A percentile compares a stretch with the other conserved stretches of the same genome.
Evolutionary conservation across 2,113 vertebrate species (phyloP).

Genomic region (Galbula dea): DNA sequence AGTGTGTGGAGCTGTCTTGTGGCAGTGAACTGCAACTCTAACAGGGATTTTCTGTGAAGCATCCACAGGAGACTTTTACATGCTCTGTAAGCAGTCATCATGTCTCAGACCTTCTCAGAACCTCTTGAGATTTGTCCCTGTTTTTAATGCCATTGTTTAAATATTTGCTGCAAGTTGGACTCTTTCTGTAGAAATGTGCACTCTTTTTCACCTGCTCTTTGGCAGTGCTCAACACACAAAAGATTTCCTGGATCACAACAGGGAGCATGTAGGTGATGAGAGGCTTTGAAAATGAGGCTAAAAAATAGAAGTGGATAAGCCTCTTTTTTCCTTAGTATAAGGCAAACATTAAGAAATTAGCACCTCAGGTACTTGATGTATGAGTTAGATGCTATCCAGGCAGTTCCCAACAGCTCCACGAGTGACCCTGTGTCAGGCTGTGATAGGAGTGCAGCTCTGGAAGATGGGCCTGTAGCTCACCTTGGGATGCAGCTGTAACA

Average conservation of each 20-base stretch:
- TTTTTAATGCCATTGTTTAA: not conserved
- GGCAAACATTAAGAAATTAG: not conserved
- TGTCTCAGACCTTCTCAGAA: not conserved
- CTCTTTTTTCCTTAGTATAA: not conserved
- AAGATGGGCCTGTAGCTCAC: not conserved
- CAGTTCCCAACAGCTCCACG: not conserved
- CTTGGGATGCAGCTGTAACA: not conserved
- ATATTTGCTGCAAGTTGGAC: not conserved
- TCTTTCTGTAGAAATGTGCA: not conserved
- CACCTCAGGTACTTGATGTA: not conserved
- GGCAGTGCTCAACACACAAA: not conserved
- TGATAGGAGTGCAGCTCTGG: not conserved
- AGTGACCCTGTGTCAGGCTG: not conserved
- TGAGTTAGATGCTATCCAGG: not conserved
- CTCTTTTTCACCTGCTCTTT: not conserved
- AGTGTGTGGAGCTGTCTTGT: not conserved
- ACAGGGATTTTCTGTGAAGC: not conserved
- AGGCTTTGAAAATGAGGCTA: conserved; percentile 43
- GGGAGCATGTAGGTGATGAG: not conserved
- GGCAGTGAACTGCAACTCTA: not conserved
- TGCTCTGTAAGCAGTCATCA: not conserved
- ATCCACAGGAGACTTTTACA: not conserved
- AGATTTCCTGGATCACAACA: not conserved
- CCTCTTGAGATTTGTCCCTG: not conserved
- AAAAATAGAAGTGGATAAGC: not conserved